Base-by-base conservation (phyloP, 2,797 vertebrate species). In the Mormyrus hasselquistii region DNA sequence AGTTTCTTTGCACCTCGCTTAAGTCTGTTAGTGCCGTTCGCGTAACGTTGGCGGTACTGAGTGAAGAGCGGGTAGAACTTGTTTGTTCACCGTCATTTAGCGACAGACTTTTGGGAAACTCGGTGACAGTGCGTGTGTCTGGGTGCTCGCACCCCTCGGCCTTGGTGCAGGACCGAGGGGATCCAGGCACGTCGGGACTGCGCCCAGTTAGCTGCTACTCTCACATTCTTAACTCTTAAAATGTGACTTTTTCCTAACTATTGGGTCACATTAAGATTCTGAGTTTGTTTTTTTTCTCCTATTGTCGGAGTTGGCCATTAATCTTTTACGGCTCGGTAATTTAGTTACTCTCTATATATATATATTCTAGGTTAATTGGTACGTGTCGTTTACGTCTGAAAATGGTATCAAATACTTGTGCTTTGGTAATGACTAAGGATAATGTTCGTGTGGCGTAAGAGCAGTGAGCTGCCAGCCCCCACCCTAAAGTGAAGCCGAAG, bases 1-100 rank as follows among this genome's bases (percentile, higher is more conserved):
- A 94, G 94, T 89, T 89, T 91, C 92, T 92, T 89, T 87, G 4
- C 88, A 90, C 89, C 86, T 76, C 41, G 88, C 85, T 87, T 91
- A 90, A 92, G 91, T 14, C 14, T 9, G 49, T 52, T 19, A 5
- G 9, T 52, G 22, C 41, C 22, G 25, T 50, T 9, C 25, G 47
- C 41, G 86, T 59, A 89, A 49, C n/a, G 29, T 7, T 12, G 82
- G 82, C 57, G n/a, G 82, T 9, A 1, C 38, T 38, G 34, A 6
- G 12, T 16, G 65, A 41, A 44, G 6, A 79, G 38, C 73, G 41
- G 38, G 73, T n/a, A 79, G 2, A 44, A 79, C 14, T 38, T 7
- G 73, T 44, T 79, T 44, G 38, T 79, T 44, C 34, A 34, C 34
- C 38, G 73, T 79, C 73, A 10, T 79, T 44, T 44, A 19, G 16